Base-by-base conservation (phyloP, 2,113 vertebrate species). In the Takifugu flavidus region DNA sequence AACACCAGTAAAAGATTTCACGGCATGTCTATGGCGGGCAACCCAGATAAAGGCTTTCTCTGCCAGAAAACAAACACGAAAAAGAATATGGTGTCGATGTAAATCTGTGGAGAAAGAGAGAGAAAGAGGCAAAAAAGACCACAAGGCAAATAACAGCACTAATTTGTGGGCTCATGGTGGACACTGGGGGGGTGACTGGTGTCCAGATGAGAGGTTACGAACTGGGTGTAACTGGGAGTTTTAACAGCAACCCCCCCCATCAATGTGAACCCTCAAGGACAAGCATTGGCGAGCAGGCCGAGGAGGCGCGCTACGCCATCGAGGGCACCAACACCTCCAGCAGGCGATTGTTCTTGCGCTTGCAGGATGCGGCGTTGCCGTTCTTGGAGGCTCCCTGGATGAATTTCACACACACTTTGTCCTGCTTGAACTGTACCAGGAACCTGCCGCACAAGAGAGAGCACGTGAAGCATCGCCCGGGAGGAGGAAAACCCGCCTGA, bases 401-500 rank as follows among this genome's bases (percentile, higher is more conserved):
- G 82, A 99, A 99, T 77, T 98, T 99, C 71, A 99, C 95, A 14
- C 97, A 98, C 0, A 99, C 97, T 91, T 96, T 98, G 84, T 99
- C 95, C 59, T 98, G 95, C 62, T 94, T 93, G 88, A 99, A 99
- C 79, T 98, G 97, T 62, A 99, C 95, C 72, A 99, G 90, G 71
- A 99, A 99, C 92, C 97, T 99, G 86, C 58, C 70, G 0, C 20
- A 50, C 26, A 67, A 3, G 6, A 20, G 25, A 6, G 13, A n/a
- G 45, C n/a, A 7, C 13, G 6, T 15, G 45, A 14, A n/a, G 45
- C 45, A 11, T 39, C 45, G 2, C 45, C 45, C 45, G 2, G 13
- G 34, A 39, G 34, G 34, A 11, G 4, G 34, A 10, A 0, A 0
- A 31, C 13, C 7, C 2, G 4, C 29, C n/a, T 0, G 11, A 10